Base-by-base conservation (phyloP, 2,888 invertebrate species). In the Meta bourneti region DNA sequence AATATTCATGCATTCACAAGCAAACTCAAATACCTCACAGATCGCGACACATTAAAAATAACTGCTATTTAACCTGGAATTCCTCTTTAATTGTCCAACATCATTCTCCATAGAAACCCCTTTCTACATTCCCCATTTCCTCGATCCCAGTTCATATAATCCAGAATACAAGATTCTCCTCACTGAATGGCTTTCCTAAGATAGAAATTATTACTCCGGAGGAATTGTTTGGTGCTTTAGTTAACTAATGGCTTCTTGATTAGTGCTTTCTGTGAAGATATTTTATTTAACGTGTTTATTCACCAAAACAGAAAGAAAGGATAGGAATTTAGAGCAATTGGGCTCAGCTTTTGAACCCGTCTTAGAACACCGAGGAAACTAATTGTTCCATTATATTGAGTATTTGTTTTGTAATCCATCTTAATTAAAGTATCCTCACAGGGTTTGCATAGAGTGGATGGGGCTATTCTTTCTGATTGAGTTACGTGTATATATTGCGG, bases 141-240 rank as follows among this genome's bases (percentile, higher is more conserved):
- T 52, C 52, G 9, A 52, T 78, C 5, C 48, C 13, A 7, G 9
- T 77, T 11, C 77, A 11, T 34, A 48, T 51, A 78, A 51, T 78
- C 6, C 49, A n/a, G 19, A 20, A 20, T 52, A 52, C 52, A 52
- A 9, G 7, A 52, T 52, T n/a, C 51, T n/a, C 16, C 51, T 8
- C 52, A 6, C 51, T 16, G 52, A 52, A 51, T 52, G n/a, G 52
- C 77, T 48, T 16, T 48, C 77, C 48, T 34, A 8, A 78, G 19
- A 52, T n/a, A 78, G 52, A 78, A 51, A 52, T 52, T 52, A 78
- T 77, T 34, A 78, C 78, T 52, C 51, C 52, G 0, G 52, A 78
- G 78, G 78, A 78, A 52, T n/a, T 52, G 78, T 78, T 49, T 78
- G 78, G 52, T 78, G 52, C 51, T 78, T 78, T 48, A 78, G 49